phyloP scores from a whole-genome alignment of 2,113 vertebrate species.

The Mesoclemmys tuberculata region DNA sequence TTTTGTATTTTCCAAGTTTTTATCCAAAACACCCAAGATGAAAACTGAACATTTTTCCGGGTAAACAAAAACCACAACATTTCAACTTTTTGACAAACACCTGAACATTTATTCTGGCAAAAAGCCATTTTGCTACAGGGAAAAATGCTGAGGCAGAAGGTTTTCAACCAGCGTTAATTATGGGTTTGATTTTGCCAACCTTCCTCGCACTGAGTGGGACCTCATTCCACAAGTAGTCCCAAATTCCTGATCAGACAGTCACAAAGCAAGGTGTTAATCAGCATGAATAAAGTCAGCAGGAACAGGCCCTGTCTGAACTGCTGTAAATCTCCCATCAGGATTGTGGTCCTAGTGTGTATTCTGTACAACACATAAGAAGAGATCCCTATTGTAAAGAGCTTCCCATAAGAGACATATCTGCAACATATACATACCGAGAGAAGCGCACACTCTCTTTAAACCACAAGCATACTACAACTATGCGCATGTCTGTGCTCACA shows the following conservation, averaged over 20 bases:
- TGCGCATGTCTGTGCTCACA: background rate
- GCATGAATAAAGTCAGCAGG: background rate
- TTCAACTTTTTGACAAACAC: background rate
- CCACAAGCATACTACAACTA: constrained; percentile 12
- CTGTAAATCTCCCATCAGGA: background rate
- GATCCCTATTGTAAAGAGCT: background rate
- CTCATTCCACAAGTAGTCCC: background rate
- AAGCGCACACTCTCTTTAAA: background rate
- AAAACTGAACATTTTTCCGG: background rate
- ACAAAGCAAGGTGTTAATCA: background rate
- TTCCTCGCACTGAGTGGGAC: background rate
- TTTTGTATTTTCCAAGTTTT: background rate
- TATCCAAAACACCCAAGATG: background rate
- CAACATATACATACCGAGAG: constrained; percentile 28
- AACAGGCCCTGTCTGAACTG: rapidly evolving
- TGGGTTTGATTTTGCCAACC: constrained; percentile 5
- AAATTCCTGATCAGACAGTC: background rate
- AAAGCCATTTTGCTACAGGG: background rate
- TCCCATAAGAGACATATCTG: background rate
- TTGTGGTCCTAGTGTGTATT: rapidly evolving
- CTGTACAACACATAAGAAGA: background rate
- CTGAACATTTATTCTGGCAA: background rate
- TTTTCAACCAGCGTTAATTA: background rate
- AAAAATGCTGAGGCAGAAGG: background rate
- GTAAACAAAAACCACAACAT: background rate